Evolutionary conservation across 1,140 invertebrate genomes (phyloP).

Genomic region (Kradibia gibbosae): DNA sequence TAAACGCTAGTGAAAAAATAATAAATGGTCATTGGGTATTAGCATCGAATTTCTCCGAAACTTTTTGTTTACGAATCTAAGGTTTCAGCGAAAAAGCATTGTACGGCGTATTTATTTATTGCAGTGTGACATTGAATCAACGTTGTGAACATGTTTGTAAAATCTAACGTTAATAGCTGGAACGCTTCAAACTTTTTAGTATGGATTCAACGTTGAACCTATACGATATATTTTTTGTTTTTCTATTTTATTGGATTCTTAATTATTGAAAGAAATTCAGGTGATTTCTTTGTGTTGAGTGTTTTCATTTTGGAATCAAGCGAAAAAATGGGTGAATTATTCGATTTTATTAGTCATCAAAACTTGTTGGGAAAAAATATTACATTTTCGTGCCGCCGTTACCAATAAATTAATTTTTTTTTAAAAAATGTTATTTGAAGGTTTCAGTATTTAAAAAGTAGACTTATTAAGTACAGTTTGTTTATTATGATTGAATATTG

Average conservation of each 20-base stretch:
- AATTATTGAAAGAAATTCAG: neutral
- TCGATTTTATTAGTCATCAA: neutral
- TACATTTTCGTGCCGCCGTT: neutral
- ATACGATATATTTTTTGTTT: neutral
- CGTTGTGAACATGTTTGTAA: neutral
- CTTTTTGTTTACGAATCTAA: neutral
- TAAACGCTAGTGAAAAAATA: no score
- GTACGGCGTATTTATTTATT: neutral
- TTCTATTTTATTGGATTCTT: neutral
- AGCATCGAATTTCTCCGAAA: slow-evolving; percentile 25
- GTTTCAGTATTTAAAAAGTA: neutral
- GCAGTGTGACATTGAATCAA: neutral
- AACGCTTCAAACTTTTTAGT: neutral
- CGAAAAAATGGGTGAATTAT: neutral
- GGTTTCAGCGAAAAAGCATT: neutral
- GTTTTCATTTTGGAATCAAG: neutral
- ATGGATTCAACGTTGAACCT: no score
- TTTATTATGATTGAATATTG: neutral
- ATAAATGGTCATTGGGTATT: no score
- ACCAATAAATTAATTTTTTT: neutral
- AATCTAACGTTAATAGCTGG: no score
- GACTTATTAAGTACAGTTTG: neutral
- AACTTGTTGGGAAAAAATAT: neutral
- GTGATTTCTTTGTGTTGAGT: neutral
- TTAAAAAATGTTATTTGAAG: neutral